These are phyloP conservation scores for Zaprionus lineosus DNA, from an alignment of 2,888 invertebrate genomes.

Conservation along the genomic window DNA sequence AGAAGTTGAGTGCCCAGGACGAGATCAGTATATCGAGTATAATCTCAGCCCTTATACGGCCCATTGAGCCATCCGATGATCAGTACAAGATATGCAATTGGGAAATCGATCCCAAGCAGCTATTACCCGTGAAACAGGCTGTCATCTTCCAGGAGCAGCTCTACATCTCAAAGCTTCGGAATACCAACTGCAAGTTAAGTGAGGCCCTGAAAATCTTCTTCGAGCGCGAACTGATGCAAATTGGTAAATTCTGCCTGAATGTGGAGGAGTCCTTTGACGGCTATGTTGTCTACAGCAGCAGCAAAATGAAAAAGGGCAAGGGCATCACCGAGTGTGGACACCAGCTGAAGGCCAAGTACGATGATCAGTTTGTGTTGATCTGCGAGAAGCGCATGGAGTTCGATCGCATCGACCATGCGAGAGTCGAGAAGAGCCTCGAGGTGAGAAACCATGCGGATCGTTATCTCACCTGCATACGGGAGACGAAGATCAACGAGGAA, in stretches of 20 bases:
- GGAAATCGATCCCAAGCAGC: constrained; percentile 67
- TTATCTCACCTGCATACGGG: constrained; percentile 64
- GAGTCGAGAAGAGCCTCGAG: constrained; percentile 71
- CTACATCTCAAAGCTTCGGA: constrained; percentile 65
- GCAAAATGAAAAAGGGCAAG: constrained; percentile 72
- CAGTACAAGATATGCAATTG: constrained; percentile 60
- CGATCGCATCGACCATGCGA: constrained; percentile 74
- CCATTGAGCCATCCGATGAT: constrained; percentile 62
- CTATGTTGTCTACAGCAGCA: constrained; percentile 74
- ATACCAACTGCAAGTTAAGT: constrained; percentile 67
- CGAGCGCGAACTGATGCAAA: constrained; percentile 70
- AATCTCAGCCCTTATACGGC: constrained; percentile 67
- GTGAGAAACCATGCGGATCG: constrained; percentile 65
- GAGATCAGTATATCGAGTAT: constrained; percentile 80
- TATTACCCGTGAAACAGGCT: constrained; percentile 66
- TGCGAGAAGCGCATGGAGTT: constrained; percentile 76
- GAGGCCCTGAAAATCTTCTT: constrained; percentile 74
- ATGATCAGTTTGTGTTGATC: constrained; percentile 70
- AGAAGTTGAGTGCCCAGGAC: constrained; percentile 66
- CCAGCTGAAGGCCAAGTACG: constrained; percentile 74
- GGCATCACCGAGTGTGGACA: constrained; percentile 68
- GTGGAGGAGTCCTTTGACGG: constrained; percentile 79
- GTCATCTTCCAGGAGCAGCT: constrained; percentile 71
- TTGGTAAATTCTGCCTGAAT: constrained; percentile 70
- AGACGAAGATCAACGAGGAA: constrained; percentile 73